phyloP scores from a whole-genome alignment of 1,140 invertebrate species.

The Zelostemma sp. region DNA sequence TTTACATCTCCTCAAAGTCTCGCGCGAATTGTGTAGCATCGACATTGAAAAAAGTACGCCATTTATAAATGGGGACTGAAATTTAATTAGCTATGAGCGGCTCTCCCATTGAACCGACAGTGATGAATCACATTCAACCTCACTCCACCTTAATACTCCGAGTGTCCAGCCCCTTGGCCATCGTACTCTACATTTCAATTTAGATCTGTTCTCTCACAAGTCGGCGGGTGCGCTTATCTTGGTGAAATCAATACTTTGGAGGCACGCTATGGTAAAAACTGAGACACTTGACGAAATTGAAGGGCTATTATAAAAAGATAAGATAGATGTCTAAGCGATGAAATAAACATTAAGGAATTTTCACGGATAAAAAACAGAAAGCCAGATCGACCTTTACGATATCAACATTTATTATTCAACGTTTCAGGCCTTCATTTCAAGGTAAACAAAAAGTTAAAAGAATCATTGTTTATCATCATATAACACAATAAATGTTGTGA shows the following conservation, averaged over 20 bases:
- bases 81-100: slow-evolving; percentile 69
- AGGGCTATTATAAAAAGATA: too few relatives aligned
- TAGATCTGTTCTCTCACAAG: slow-evolving; percentile 51
- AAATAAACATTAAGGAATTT: too few relatives aligned
- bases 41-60: slow-evolving; percentile 3
- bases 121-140: slow-evolving; percentile 63
- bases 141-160: slow-evolving; percentile 7
- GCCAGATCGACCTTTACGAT: too few relatives aligned
- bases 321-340: too few relatives aligned
- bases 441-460: too few relatives aligned
- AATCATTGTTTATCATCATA: too few relatives aligned
- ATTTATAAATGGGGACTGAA: slow-evolving; percentile 59
- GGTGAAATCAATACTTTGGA: neutral
- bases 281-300: neutral
- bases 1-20: neutral
- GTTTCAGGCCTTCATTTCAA: too few relatives aligned
- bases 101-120: slow-evolving; percentile 61
- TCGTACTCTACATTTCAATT: slow-evolving; percentile 65
- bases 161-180: slow-evolving; percentile 25
- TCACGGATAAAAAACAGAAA: too few relatives aligned
- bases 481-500: too few relatives aligned
- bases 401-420: too few relatives aligned
- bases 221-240: slow-evolving; percentile 24
- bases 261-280: neutral
- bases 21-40: slow-evolving; percentile 6